Base-by-base conservation (phyloP, 2,888 invertebrate genomes). In the Drosophila dives region DNA sequence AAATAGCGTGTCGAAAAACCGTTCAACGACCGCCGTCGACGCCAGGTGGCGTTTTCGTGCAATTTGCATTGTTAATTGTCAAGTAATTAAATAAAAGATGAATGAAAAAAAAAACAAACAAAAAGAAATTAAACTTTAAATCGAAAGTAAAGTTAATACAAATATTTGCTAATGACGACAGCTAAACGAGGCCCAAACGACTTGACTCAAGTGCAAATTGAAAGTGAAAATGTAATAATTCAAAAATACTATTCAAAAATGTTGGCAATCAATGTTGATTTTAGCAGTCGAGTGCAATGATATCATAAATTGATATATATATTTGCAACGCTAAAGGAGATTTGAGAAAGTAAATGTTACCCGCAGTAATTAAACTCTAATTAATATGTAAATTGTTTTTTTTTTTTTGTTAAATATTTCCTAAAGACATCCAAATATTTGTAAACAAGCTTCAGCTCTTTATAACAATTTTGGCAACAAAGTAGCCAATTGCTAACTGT, bases 51-150 rank as follows among this genome's bases (percentile, higher is more conserved):
- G 71, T 53, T 75, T 80, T 63, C 38, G 67, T 72, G 72, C 65
- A 75, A 83, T 83, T 83, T 83, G 87, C 83, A 83, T 83, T 86
- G 81, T 86, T 83, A 76, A 83, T 84, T 76, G 78, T 72, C 72
- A 69, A 56, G 72, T 68, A 78, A 78, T 75, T 79, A 78, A 65
- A 58, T 54, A 36, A 67, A 68, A 49, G 65, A 64, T 49, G 40
- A 67, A 58, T 54, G 74, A 54, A 59, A 64, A 63, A 36, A 67
- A 56, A 55, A 50, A 20, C n/a, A 11, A 40, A 45, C 50, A 50
- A 51, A 60, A 29, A 29, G 3, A 20, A 20, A 42, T 55, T 50
- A 60, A 42, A 63, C 29, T 53, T 73, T 33, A 53, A 61, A 59
- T 69, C 55, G 64, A 69, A 77, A 78, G 77, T 73, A 48, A 51